These are phyloP conservation scores for Gambelia wislizenii DNA, from an alignment of 2,797 vertebrate genomes.

Conservation along the genomic window DNA sequence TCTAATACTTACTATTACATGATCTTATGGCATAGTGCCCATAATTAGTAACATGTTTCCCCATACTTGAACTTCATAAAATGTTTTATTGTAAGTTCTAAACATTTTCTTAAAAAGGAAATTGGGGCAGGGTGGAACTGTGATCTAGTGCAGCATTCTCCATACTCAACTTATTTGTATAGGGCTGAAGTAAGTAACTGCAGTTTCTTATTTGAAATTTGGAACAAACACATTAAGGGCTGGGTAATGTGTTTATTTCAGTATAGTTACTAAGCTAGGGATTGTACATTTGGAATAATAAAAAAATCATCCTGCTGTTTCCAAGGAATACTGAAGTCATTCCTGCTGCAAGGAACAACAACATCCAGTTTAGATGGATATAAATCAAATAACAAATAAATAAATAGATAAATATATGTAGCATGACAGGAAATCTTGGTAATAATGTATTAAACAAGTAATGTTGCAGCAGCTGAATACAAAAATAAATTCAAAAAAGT, in stretches of 20 bases:
- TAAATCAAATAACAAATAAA: not conserved
- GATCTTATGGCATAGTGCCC: not conserved
- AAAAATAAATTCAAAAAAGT: not conserved
- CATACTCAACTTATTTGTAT: not conserved
- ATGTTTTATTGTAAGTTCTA: not conserved
- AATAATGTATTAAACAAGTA: not conserved
- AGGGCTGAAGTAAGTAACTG: not conserved
- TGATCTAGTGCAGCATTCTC: not conserved
- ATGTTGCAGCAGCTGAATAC: slow-evolving; percentile 28
- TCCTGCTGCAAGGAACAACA: too few species aligned
- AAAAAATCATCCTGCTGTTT: not conserved
- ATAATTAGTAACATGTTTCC: not conserved
- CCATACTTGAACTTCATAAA: not conserved
- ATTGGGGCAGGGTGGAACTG: not conserved
- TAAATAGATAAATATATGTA: not conserved
- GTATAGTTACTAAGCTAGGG: not conserved
- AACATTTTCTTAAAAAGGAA: not conserved
- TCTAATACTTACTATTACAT: not conserved
- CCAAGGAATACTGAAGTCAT: too few species aligned
- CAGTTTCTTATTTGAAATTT: not conserved
- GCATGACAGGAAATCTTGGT: not conserved
- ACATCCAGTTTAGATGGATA: not conserved
- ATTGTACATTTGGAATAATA: not conserved
- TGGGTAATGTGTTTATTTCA: not conserved
- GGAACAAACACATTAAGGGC: not conserved